Evolutionary conservation across 2,113 vertebrate genomes (phyloP).

Genomic region (Onychostoma macrolepis): DNA sequence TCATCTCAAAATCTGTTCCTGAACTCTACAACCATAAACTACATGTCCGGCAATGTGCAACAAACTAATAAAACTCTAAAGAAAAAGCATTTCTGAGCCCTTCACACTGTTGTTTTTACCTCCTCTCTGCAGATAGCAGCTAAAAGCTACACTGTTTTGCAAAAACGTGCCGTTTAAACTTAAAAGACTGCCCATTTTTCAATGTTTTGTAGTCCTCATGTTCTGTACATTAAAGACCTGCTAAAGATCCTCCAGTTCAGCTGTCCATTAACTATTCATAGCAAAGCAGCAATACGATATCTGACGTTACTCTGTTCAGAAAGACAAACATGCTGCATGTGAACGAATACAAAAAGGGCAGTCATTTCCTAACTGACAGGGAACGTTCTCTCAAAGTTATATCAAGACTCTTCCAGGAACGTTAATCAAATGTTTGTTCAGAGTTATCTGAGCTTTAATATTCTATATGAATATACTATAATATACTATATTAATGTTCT

Average conservation of each 20-base stretch:
- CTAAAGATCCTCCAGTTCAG: neutral
- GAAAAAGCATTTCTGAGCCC: neutral
- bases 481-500: neutral
- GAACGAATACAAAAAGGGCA: neutral
- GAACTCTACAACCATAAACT: neutral
- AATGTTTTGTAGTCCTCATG: neutral
- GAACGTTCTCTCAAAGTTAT: too few species aligned
- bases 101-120: neutral
- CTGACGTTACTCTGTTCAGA: slow-evolving; percentile 24
- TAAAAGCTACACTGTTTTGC: neutral
- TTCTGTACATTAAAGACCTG: neutral
- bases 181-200: neutral
- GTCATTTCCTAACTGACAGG: neutral
- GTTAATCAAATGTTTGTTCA: neutral
- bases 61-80: neutral
- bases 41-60: neutral
- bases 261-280: slow-evolving; percentile 59
- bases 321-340: neutral
- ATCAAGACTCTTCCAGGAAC: neutral
- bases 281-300: slow-evolving; percentile 47
- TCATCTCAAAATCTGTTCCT: neutral
- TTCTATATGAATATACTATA: too few species aligned
- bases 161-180: neutral
- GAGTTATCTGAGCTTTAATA: neutral
- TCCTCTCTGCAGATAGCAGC: neutral